Base-by-base conservation (phyloP, 2,113 vertebrate genomes). In the Jacana jacana region DNA sequence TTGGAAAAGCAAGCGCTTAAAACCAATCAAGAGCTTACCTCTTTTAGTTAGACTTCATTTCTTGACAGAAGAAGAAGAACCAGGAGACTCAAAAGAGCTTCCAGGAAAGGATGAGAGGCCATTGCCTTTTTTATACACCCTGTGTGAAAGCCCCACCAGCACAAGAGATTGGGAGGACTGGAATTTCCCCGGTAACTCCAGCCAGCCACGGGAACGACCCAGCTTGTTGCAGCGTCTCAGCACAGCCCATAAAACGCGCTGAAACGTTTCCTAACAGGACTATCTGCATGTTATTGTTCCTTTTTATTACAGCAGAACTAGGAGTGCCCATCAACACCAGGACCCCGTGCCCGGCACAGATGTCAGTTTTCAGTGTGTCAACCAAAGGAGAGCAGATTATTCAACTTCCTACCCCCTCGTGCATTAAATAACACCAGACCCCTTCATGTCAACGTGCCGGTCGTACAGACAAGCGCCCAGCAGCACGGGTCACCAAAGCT, bases 1-100 rank as follows among this genome's bases (percentile, higher is more conserved):
- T 91, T 91, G 89, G 76, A 86, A 91, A 88, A 93, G 49, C 37
- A 89, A 95, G 42, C 63, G 42, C 39, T 76, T 82, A 72, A 91
- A 92, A 81, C 24, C 42, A 82, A 88, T 27, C 20, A 77, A 42
- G 24, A 69, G 23, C n/a, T 33, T 51, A 82, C 33, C 30, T 91
- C 40, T 82, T 89, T 46, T 39, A 83, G 44, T 55, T 83, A 66
- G 63, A 66, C 12, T 37, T 80, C 63, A 28, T 49, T 88, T 94
- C 72, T 83, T 0, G 1, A 28, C 37, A 72, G 78, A 91, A 72
- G 48, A 91, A 80, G 69, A 48, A 89, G 57, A 58, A 35, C 6
- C 22, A 9, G 33, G 33, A 24, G 22, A 23, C 10, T 35, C 37
- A 84, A 57, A 14, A 69, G 54, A 63, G 54, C 31, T 39, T 69